Conservation (phyloP, 2,797 vertebrate species). For the Pseudochirops cupreus region DNA sequence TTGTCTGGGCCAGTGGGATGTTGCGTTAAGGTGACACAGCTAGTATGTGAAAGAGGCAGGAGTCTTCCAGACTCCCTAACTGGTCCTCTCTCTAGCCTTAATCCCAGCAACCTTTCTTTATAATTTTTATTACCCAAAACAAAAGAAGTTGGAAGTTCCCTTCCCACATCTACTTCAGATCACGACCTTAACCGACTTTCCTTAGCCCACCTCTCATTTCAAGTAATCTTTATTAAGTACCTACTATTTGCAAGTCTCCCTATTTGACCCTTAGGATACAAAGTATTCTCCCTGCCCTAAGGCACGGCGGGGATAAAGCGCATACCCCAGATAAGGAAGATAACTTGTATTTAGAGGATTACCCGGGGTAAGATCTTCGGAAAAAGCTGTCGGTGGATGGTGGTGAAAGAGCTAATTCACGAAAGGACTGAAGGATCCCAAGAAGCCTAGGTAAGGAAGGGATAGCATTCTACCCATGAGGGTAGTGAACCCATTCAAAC, state of each 20-base stretch:
- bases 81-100: neutral
- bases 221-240: neutral
- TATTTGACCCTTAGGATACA: neutral
- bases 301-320: neutral
- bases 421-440: neutral
- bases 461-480: neutral
- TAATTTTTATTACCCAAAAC: neutral
- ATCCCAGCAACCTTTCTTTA: neutral
- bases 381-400: neutral
- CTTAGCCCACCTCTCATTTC: neutral
- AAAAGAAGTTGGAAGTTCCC: neutral
- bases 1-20: neutral
- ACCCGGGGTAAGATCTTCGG: accelerated
- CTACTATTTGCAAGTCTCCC: neutral
- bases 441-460: neutral
- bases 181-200: neutral
- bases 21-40: neutral
- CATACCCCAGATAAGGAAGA: neutral
- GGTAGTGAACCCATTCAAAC: neutral
- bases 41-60: neutral
- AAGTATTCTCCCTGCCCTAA: neutral
- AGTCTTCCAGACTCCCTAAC: neutral
- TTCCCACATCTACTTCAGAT: neutral
- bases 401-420: neutral
- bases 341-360: neutral